Base-by-base conservation (phyloP, 2,113 vertebrate species). In the Spea multiplicata region DNA sequence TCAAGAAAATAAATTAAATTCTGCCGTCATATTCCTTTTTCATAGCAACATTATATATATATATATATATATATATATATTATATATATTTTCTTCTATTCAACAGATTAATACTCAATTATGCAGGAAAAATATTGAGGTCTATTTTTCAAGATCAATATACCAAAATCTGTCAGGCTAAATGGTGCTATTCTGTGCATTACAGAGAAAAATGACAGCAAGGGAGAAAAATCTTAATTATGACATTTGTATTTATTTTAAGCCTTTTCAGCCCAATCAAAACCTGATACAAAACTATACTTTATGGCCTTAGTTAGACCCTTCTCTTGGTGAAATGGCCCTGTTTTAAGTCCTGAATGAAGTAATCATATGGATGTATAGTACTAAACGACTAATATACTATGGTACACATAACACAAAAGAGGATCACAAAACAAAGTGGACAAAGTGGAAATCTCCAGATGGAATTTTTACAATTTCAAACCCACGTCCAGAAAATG, bases 161-260 rank as follows among this genome's bases (percentile, higher is more conserved):
- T 68, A 68, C 45, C 57, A 76, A 59, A 69, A 14, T 14, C 30
- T 64, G 30, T 59, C 45, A 76, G 5, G n/a, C 3, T 14, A 69
- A 66, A 62, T 13, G 67, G 67, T 76, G 8, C 44, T 49, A 10
- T 76, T 67, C 50, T 10, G 74, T 53, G 14, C 17, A 17, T 59
- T 76, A 76, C 4, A n/a, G 57, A 61, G 45, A 75, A 47, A 53
- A 59, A 59, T 59, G 8, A 48, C 6, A 9, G 65, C 65, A 65
- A 47, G n/a, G n/a, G 59, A 52, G 52, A 66, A 66, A 76, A 76
- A 66, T 53, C 62, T 76, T 67, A 17, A 76, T 76, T 76, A 69
- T 59, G 44, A 68, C 14, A 59, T 66, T 64, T 48, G 30, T 30
- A 30, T 30, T 64, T 12, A 59, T 59, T 76, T 64, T 67, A 59